Base-by-base conservation (phyloP, 1,140 invertebrate species). In the Hermetia illucens region DNA sequence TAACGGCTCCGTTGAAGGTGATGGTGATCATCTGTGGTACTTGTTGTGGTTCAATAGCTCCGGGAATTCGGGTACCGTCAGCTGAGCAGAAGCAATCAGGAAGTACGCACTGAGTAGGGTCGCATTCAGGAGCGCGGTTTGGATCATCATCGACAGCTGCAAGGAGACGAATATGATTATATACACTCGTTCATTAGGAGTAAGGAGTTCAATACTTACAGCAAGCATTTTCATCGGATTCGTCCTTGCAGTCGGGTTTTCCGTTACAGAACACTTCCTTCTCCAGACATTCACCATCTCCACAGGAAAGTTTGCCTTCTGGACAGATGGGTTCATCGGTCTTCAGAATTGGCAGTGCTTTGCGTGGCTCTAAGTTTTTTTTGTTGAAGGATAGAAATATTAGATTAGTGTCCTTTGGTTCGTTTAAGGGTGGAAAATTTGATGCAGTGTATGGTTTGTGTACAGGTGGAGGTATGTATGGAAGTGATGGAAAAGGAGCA, bases 21-120 rank as follows among this genome's bases (percentile, higher is more conserved):
- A 95, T 79, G 0, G 88, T 89, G 42, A 95, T 83, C 84, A 94
- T 91, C 60, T 93, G 89, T 12, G 90, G 90, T 8, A 91, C 85
- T 58, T 86, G 80, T 43, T 71, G 74, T 1, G 76, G 77, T 52
- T 90, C 84, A 42, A 89, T 70, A 39, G 72, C 74, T 3, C 82
- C 83, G 4, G 86, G 86, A 46, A 91, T 91, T 34, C 83, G 70
- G 6, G 89, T 93, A 37, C 88, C 90, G 46, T 93, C 89, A 41
- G 84, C 79, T 8, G 86, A 92, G 58, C 90, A 94, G 71, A 88
- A 93, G 61, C 90, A 94, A 51, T 93, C 88, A 3, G 89, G 90
- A 2, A 93, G 63, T 6, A 75, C 72, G 59, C 89, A 94, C 55
- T 89, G 82, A 34, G 79, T 82, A 13, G 77, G 75, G 53, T 94